phyloP scores from a whole-genome alignment of 2,797 vertebrate genomes.

The Mus caroli region DNA sequence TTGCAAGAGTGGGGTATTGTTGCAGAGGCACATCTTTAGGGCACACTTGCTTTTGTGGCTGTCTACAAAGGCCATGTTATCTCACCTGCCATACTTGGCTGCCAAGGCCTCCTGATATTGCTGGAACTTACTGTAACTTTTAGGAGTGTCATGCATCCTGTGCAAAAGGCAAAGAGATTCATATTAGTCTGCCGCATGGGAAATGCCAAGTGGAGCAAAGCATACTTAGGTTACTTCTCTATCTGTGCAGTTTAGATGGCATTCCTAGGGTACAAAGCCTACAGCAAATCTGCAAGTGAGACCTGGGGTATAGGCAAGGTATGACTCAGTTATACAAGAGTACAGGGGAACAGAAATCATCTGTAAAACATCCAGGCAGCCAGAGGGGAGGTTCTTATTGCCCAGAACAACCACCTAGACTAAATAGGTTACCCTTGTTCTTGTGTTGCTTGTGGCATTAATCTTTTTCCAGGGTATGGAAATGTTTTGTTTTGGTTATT shows the following conservation, averaged over 20 bases:
- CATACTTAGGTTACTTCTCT: background rate
- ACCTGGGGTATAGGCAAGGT: background rate
- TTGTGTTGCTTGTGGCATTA: background rate
- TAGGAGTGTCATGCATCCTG: background rate
- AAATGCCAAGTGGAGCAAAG: background rate
- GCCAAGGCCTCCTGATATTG: background rate
- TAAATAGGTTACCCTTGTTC: background rate
- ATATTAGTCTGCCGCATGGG: background rate
- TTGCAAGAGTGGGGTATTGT: background rate
- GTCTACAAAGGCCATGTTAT: background rate
- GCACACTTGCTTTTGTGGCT: background rate
- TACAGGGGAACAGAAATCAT: background rate
- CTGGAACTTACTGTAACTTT: background rate
- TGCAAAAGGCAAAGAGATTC: background rate
- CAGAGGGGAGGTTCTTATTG: background rate
- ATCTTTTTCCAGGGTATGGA: conserved; percentile 23
- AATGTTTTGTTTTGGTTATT: background rate
- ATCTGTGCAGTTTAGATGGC: background rate
- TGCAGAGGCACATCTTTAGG: background rate
- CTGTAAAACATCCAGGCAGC: background rate
- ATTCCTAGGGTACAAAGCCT: background rate
- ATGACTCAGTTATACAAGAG: background rate
- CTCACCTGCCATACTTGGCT: background rate
- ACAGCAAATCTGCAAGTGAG: background rate
- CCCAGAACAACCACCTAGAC: background rate